Base-by-base conservation (phyloP, 2,113 vertebrate genomes). In the Ciconia stormi region DNA sequence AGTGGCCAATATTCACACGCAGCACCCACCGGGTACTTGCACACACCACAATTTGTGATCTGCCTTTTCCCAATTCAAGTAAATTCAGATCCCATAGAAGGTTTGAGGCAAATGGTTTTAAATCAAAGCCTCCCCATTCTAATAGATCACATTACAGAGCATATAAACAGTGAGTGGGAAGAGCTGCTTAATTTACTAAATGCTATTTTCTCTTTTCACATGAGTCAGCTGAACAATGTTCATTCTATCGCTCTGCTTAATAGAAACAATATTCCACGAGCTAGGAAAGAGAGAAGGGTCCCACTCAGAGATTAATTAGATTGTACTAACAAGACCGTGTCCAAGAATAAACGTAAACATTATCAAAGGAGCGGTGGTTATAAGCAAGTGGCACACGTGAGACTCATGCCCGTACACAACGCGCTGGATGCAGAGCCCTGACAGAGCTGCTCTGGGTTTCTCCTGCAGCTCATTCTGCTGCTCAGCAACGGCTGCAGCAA, bases 381-480 rank as follows among this genome's bases (percentile, higher is more conserved):
- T 5, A 40, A 34, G 42, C 36, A 9, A 25, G 47, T 5, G 0
- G 16, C 82, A 32, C 23, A 10, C 0, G 1, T 8, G 42, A 34
- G 62, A 8, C 23, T 52, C 25, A 1, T 0, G 8, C 25, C 17
- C 2, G 2, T 8, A 23, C n/a, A 10, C 3, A 4, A 17, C 0
- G 2, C 3, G 47, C n/a, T 7, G 61, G 73, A 12, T 6, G 42
- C 32, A 10, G 65, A 76, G 46, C 46, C 47, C 29, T 1, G 2
- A 10, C 6, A 36, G 38, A 42, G 80, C 40, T 7, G 76, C 3
- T 20, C 34, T 6, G n/a, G 56, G 44, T 21, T 78, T 3, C 69
- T 79, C 32, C 72, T 30, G 56, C 66, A 52, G 55, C 78, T 62
- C 10, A 0, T 36, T 17, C 80, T 32, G 59, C 77, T 73, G 71